Conservation (phyloP, 2,888 invertebrate genomes). For the Acleris emargana region DNA sequence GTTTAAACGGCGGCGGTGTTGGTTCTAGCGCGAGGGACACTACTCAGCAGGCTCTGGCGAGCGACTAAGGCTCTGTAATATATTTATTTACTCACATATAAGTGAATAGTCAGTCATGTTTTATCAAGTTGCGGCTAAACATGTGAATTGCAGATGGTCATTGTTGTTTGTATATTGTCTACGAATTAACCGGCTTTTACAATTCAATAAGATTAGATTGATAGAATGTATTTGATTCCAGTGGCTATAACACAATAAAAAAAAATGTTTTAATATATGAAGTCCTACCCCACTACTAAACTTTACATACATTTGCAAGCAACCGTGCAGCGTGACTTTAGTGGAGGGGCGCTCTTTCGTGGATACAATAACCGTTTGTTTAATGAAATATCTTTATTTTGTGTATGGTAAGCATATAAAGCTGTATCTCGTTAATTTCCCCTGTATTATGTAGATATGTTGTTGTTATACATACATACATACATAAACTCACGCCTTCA, state of each 20-base stretch:
- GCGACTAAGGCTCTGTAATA: conserved; percentile 25
- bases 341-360: too few relatives aligned
- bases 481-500: too few relatives aligned
- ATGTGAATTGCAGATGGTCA: conserved; percentile 7
- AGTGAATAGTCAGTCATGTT: conserved; percentile 25
- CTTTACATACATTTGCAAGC: too few relatives aligned
- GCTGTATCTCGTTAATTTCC: too few relatives aligned
- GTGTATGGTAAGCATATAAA: too few relatives aligned
- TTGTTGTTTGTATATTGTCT: conserved; percentile 2
- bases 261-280: background rate
- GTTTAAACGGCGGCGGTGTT: conserved; percentile 42
- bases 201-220: conserved; percentile 1
- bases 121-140: conserved; percentile 23
- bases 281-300: too few relatives aligned
- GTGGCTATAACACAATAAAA: background rate
- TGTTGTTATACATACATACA: background rate
- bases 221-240: background rate
- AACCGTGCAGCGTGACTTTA: too few relatives aligned
- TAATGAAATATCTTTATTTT: too few relatives aligned
- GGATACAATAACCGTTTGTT: too few relatives aligned
- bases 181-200: background rate
- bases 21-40: conserved; percentile 54
- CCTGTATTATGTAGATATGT: too few relatives aligned
- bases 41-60: conserved; percentile 46
- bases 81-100: conserved; percentile 13